Percentiles rank a stretch among this genome's conserved stretches.
These are phyloP conservation scores for Pissodes strobi DNA, from an alignment of 1,140 invertebrate genomes.

Conservation along the genomic window DNA sequence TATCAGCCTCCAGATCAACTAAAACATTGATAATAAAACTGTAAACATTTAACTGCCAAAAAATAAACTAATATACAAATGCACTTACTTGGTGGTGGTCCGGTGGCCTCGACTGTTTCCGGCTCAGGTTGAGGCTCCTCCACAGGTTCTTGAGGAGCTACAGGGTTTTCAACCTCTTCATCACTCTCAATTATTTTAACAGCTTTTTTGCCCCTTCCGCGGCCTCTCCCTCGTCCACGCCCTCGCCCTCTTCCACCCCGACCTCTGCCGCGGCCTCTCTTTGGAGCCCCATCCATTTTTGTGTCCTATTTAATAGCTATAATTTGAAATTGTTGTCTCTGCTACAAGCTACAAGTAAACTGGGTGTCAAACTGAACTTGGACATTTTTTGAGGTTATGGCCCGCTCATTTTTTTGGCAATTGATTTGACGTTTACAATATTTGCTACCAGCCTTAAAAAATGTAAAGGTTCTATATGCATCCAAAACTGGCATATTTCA, in stretches of 20 bases:
- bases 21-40: slow-evolving; percentile 40
- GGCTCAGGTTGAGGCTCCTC: slow-evolving; percentile 53
- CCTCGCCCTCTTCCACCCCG: slow-evolving; percentile 68
- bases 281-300: slow-evolving; percentile 47
- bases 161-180: slow-evolving; percentile 66
- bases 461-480: too few species aligned
- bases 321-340: too few species aligned
- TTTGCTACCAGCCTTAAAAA: too few species aligned
- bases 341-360: too few species aligned
- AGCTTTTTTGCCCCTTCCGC: slow-evolving; percentile 72
- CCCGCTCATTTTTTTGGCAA: too few species aligned
- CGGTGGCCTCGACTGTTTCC: slow-evolving; percentile 60
- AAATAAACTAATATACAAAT: too few species aligned
- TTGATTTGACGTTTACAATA: too few species aligned
- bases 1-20: slow-evolving; percentile 87
- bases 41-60: too few species aligned
- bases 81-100: slow-evolving; percentile 47
- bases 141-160: slow-evolving; percentile 49
- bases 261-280: slow-evolving; percentile 60
- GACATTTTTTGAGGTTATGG: too few species aligned
- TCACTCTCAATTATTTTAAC: slow-evolving; percentile 75
- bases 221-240: slow-evolving; percentile 68
- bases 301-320: neutral
- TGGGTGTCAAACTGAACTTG: too few species aligned
- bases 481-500: too few species aligned